A percentile compares a stretch with the other conserved stretches of the same genome.
These are phyloP conservation scores for Epizoanthus ramosus DNA, from an alignment of 92 coral and sea anemone species.

Conservation along the genomic window DNA sequence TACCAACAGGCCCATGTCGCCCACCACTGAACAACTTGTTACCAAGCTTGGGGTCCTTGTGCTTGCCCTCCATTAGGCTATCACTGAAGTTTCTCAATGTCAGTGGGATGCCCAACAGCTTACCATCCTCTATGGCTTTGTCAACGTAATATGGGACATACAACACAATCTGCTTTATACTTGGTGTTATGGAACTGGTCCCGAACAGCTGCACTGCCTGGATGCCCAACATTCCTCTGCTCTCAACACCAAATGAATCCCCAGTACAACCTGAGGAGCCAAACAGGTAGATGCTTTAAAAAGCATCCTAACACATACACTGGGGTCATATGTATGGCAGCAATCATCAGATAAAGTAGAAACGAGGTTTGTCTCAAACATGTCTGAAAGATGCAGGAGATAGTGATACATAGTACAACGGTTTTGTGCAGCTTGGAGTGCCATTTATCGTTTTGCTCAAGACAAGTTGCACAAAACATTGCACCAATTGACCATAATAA, in stretches of 20 bases:
- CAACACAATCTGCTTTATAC: slow-evolving; percentile 43
- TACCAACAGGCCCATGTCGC: slow-evolving; percentile 38
- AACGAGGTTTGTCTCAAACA: too few relatives aligned
- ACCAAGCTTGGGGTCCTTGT: slow-evolving; percentile 45
- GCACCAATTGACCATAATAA: too few relatives aligned
- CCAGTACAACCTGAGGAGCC: not conserved
- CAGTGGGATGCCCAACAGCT: slow-evolving; percentile 45
- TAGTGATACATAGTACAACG: too few relatives aligned
- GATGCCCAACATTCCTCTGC: slow-evolving; percentile 44
- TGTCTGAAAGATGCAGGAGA: too few relatives aligned
- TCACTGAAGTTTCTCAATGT: slow-evolving; percentile 44
- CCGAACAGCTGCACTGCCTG: slow-evolving; percentile 50
- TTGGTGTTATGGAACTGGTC: slow-evolving; percentile 46
- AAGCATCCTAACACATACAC: too few relatives aligned
- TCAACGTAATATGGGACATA: slow-evolving; percentile 41
- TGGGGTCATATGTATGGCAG: too few relatives aligned
- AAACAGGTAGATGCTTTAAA: too few relatives aligned
- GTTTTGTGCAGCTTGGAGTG: too few relatives aligned
- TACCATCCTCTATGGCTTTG: slow-evolving; percentile 51
- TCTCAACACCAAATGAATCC: slow-evolving; percentile 38
- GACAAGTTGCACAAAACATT: too few relatives aligned
- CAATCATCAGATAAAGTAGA: too few relatives aligned
- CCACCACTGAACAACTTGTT: slow-evolving; percentile 55
- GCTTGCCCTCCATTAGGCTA: slow-evolving; percentile 47
- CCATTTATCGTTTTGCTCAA: too few relatives aligned